A percentile compares a stretch with the other conserved stretches of the same genome.
phyloP scores from a whole-genome alignment of 53 echinoderm and acorn worm genomes.

The Luidia sarsii region DNA sequence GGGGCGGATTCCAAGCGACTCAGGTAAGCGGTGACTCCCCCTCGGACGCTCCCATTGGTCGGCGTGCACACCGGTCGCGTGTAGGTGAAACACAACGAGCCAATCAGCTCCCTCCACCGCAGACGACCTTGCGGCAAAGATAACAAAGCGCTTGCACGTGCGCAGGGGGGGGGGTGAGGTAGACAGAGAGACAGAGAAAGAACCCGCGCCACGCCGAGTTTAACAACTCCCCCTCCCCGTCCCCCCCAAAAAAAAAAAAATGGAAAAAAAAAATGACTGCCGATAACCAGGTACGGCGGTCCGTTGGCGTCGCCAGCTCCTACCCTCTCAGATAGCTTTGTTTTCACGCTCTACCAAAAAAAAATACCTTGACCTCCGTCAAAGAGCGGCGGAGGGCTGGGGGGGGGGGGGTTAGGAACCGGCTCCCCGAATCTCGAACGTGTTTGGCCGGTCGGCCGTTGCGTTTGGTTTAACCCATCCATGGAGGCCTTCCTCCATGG shows the following conservation, averaged over 20 bases:
- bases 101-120: constrained; percentile 31
- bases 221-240: too few species aligned
- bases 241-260: neutral
- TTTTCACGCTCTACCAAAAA: constrained; percentile 34
- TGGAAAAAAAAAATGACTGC: neutral
- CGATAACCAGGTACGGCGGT: constrained; percentile 39
- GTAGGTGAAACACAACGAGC: constrained; percentile 32
- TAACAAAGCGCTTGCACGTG: constrained; percentile 49
- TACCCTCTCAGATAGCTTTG: constrained; percentile 33
- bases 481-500: too few species aligned
- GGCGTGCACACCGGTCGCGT: constrained; percentile 28
- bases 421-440: too few species aligned
- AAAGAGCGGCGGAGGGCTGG: too few species aligned
- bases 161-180: too few species aligned
- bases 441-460: too few species aligned
- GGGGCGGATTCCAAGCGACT: too few species aligned
- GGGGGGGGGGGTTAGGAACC: too few species aligned
- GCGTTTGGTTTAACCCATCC: too few species aligned
- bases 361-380: constrained; percentile 45
- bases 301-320: constrained; percentile 17
- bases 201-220: too few species aligned
- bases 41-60: neutral
- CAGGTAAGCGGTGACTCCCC: constrained; percentile 36
- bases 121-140: constrained; percentile 12
- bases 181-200: neutral